Percentiles rank a stretch among this genome's conserved stretches.
These are phyloP conservation scores for Mesorhabditis spiculigera DNA, from an alignment of 2,888 invertebrate genomes.

Conservation along the genomic window DNA sequence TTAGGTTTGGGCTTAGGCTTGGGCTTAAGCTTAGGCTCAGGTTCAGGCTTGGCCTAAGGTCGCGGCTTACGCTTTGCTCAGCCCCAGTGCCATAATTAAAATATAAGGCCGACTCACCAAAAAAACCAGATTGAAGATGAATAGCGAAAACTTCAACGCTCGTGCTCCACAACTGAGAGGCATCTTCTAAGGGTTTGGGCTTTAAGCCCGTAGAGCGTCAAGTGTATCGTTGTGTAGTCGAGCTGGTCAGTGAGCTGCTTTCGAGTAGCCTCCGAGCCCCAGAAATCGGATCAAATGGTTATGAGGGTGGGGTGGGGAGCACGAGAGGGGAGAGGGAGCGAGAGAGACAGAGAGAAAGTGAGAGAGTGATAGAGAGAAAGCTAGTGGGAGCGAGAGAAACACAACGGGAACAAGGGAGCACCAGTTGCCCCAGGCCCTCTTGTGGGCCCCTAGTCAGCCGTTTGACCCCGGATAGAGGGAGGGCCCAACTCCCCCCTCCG, in stretches of 20 bases:
- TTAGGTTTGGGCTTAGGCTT: too few species aligned
- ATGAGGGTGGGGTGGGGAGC: neutral
- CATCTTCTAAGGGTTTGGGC: conserved; percentile 25
- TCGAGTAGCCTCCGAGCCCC: too few species aligned
- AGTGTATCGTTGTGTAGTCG: neutral
- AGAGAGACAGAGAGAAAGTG: neutral
- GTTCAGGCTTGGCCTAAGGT: too few species aligned
- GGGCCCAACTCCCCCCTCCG: too few species aligned
- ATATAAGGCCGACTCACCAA: conserved; percentile 41
- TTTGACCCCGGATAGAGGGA: too few species aligned
- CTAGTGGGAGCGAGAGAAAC: too few species aligned
- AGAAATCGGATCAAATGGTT: neutral
- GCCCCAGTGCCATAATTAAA: conserved; percentile 8
- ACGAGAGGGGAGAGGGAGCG: conserved; percentile 4
- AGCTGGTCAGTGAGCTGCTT: too few species aligned
- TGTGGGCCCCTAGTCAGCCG: too few species aligned
- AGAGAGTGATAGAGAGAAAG: neutral
- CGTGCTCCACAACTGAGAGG: conserved; percentile 56
- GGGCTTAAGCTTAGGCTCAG: too few species aligned
- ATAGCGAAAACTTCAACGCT: conserved; percentile 56
- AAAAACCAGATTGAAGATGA: conserved; percentile 57
- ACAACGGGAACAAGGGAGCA: too few species aligned
- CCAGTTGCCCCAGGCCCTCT: too few species aligned
- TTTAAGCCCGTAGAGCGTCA: neutral
- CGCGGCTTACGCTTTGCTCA: neutral